Base-by-base conservation (phyloP, 2,888 invertebrate genomes). In the Andrena haemorrhoa region DNA sequence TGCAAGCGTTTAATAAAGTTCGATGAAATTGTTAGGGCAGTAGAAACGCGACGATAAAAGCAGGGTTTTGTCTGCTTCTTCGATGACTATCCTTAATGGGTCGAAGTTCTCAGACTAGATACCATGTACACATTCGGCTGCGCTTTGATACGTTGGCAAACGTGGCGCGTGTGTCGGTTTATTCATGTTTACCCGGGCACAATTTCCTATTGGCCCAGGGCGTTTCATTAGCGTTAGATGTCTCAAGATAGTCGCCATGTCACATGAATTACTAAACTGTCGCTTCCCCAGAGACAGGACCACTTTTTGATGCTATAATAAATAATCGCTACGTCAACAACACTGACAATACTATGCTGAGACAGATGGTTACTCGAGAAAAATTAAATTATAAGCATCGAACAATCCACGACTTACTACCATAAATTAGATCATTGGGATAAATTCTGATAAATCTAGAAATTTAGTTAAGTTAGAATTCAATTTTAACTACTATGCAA, bases 131-230 rank as follows among this genome's bases (percentile, higher is more conserved):
- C 63, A 53, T 51, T 20, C 20, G 4, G 41, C 29, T 23, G 31
- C 20, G 53, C 61, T 70, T 64, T 75, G 53, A 73, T 53, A 51
- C 63, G 51, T 71, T 49, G 12, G 63, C 60, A 73, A 72, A 73
- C 66, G 58, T 33, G 71, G 26, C 60, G 33, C 41, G 53, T 33
- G 70, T 72, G 60, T 65, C 74, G 79, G 81, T 81, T 83, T 85
- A 87, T 83, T 87, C 82, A 79, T 88, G 86, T 88, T 88, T 88
- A 79, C 88, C 58, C 10, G 77, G 77, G 41, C 53, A 73, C 84
- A 84, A 87, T 87, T 88, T 87, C 82, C 88, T 82, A 86, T 88
- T 83, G 66, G 87, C 87, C 84, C 58, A 72, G 69, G 87, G 87
- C 88, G 78, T 82, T 86, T 86, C 87, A 88, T 87, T 86, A 87